phyloP scores from a whole-genome alignment of 2,797 vertebrate species.

The Chelidonichthys spinosus region DNA sequence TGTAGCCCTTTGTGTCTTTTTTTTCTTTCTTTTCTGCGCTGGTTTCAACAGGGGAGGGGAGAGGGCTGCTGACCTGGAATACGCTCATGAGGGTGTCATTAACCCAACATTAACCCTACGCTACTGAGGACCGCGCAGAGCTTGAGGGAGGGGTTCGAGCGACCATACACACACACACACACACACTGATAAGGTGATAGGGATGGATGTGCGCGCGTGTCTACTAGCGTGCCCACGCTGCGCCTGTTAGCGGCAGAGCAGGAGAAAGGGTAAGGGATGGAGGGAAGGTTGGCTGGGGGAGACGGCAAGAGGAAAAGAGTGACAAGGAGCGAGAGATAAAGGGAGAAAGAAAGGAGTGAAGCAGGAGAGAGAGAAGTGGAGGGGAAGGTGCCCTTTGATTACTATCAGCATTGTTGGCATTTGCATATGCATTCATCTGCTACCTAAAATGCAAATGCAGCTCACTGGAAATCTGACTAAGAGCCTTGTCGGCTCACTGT shows the following conservation, averaged over 20 bases:
- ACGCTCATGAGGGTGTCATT: slow-evolving; percentile 79
- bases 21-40: slow-evolving; percentile 21
- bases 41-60: slow-evolving; percentile 37
- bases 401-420: slow-evolving; percentile 86
- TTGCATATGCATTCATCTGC: slow-evolving; percentile 91
- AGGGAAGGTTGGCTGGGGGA: slow-evolving; percentile 50
- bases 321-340: slow-evolving; percentile 53
- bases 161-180: slow-evolving; percentile 15
- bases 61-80: slow-evolving; percentile 71
- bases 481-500: slow-evolving; percentile 69
- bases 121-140: slow-evolving; percentile 29
- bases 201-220: not conserved
- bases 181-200: slow-evolving; percentile 25
- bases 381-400: slow-evolving; percentile 86
- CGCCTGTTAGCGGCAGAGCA: slow-evolving; percentile 34
- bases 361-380: slow-evolving; percentile 49
- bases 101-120: slow-evolving; percentile 78
- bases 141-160: slow-evolving; percentile 17
- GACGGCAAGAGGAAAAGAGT: slow-evolving; percentile 41
- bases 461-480: slow-evolving; percentile 68
- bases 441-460: slow-evolving; percentile 90
- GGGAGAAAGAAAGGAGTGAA: slow-evolving; percentile 36
- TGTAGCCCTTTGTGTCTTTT: slow-evolving; percentile 65
- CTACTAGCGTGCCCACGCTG: slow-evolving; percentile 12
- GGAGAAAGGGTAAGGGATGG: slow-evolving; percentile 42